A percentile compares a stretch with the other conserved stretches of the same genome.
phyloP scores from a whole-genome alignment of 2,888 invertebrate species.

The Harpalus rufipes region DNA sequence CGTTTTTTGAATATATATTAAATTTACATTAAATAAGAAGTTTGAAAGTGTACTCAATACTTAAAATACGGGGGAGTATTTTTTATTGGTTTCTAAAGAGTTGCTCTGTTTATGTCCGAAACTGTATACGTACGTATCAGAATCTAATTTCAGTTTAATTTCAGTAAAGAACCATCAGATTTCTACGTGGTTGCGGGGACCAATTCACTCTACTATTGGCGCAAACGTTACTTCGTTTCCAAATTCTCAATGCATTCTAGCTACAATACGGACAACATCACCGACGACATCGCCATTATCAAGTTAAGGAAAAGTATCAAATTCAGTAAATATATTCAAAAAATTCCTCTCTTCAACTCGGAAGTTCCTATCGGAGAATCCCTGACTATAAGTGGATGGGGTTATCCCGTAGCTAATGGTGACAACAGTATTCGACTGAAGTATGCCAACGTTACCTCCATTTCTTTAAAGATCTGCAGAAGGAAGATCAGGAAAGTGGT shows the following conservation, averaged over 20 bases:
- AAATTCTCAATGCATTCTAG: neutral
- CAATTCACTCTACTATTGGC: neutral
- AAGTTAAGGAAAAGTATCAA: conserved; percentile 9
- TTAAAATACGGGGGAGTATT: too few relatives aligned
- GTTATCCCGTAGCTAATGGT: neutral
- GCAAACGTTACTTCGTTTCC: neutral
- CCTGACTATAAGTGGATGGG: conserved; percentile 1
- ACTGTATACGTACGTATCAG: too few relatives aligned
- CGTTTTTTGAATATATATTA: too few relatives aligned
- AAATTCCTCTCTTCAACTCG: neutral
- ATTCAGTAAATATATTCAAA: neutral
- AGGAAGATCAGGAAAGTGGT: conserved; percentile 1
- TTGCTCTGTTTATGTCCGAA: too few relatives aligned
- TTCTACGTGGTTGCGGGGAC: neutral
- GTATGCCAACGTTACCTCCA: neutral
- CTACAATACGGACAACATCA: neutral
- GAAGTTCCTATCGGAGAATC: neutral
- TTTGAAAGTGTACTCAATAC: too few relatives aligned
- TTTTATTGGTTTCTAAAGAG: too few relatives aligned
- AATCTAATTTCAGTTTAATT: neutral
- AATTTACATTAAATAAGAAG: too few relatives aligned
- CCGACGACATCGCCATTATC: conserved; percentile 2
- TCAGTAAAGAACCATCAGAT: neutral
- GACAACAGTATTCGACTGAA: neutral
- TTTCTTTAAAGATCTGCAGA: neutral